These are phyloP conservation scores for Germaria angustata DNA, from an alignment of 2,888 invertebrate genomes.

Conservation along the genomic window DNA sequence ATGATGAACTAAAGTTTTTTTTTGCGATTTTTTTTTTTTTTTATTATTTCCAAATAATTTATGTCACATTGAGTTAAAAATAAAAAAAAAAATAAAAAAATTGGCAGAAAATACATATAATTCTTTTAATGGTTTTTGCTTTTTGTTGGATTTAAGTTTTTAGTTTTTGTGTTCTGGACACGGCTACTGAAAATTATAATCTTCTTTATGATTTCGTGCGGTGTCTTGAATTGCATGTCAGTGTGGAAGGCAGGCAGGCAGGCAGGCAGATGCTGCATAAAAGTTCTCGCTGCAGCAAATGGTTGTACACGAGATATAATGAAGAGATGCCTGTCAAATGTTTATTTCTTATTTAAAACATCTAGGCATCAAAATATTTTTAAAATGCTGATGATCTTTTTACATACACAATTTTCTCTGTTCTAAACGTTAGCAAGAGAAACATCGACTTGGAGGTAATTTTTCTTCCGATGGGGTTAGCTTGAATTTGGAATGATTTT, in stretches of 20 bases:
- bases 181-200: constrained; percentile 23
- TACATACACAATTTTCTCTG: too few relatives aligned
- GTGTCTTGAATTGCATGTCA: constrained; percentile 5
- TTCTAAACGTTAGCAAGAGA: too few relatives aligned
- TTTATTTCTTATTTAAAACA: too few relatives aligned
- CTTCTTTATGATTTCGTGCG: background rate
- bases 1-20: background rate
- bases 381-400: too few relatives aligned
- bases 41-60: constrained; percentile 26
- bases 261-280: background rate
- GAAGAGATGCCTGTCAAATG: background rate
- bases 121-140: constrained; percentile 28
- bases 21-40: background rate
- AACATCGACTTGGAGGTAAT: too few relatives aligned
- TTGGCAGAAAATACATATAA: constrained; percentile 24
- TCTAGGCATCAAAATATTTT: too few relatives aligned
- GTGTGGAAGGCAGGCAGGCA: too few relatives aligned
- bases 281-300: background rate
- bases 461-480: too few relatives aligned
- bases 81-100: too few relatives aligned
- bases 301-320: background rate
- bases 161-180: constrained; percentile 32
- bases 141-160: constrained; percentile 4
- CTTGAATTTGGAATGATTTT: too few relatives aligned
- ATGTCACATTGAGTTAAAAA: constrained; percentile 18